Evolutionary conservation across 2,113 vertebrate species (phyloP).

Genomic region (Corythoichthys haematopterus): DNA sequence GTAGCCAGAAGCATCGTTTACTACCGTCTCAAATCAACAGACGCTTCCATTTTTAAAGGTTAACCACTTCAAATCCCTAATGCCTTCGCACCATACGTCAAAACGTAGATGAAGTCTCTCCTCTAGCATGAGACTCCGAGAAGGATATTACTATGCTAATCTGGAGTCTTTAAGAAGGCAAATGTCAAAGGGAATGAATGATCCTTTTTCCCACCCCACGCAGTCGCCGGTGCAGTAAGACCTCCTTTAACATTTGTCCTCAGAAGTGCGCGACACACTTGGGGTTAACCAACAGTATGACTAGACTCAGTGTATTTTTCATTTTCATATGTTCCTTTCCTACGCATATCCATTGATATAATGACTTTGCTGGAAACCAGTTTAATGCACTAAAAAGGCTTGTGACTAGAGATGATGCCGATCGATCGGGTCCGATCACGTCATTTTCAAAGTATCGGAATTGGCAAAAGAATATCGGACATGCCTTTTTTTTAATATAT

Average conservation of each 20-base stretch:
- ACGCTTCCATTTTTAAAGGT: conserved; percentile 63
- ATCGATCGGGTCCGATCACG: no score
- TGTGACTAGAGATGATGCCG: no score
- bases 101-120: conserved; percentile 59
- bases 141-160: conserved; percentile 72
- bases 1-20: conserved; percentile 41
- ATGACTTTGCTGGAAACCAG: no score
- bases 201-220: conserved; percentile 30
- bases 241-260: conserved; percentile 61
- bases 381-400: no score
- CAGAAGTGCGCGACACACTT: conserved; percentile 24
- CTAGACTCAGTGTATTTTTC: no score
- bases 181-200: conserved; percentile 72
- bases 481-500: no score
- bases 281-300: background rate
- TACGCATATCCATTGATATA: no score
- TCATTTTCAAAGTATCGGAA: no score
- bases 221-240: conserved; percentile 27
- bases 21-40: conserved; percentile 48
- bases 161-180: conserved; percentile 64
- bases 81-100: conserved; percentile 55
- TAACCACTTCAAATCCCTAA: conserved; percentile 61
- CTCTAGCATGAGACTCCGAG: conserved; percentile 32
- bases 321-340: no score
- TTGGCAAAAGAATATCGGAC: no score